A percentile compares a stretch with the other conserved stretches of the same genome.
These are phyloP conservation scores for Euphonia xanthogaster DNA, from an alignment of 2,797 vertebrate genomes.

Conservation along the genomic window DNA sequence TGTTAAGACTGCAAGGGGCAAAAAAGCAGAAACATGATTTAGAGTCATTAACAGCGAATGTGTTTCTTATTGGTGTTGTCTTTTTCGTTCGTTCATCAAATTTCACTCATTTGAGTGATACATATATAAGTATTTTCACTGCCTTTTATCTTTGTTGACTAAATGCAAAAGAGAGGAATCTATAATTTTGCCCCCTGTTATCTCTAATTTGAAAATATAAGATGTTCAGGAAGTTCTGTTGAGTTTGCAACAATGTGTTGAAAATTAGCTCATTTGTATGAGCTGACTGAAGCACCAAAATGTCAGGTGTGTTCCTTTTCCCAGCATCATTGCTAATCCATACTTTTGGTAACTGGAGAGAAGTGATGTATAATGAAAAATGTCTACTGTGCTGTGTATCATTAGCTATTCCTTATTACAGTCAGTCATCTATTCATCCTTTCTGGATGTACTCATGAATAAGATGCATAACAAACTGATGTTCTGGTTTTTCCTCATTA, in stretches of 20 bases:
- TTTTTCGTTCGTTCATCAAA: neutral
- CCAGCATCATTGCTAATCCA: neutral
- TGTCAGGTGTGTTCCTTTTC: slow-evolving; percentile 52
- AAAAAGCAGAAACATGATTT: neutral
- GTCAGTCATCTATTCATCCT: slow-evolving; percentile 68
- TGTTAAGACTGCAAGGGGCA: neutral
- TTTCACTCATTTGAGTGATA: neutral
- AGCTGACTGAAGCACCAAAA: slow-evolving; percentile 32
- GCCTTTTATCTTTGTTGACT: neutral
- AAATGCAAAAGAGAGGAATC: neutral
- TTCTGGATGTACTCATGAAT: slow-evolving; percentile 58
- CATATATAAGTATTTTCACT: neutral
- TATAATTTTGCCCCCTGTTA: neutral
- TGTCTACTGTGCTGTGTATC: slow-evolving; percentile 27
- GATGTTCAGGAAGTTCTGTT: slow-evolving; percentile 15
- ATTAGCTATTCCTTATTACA: slow-evolving; percentile 69
- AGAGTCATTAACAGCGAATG: neutral
- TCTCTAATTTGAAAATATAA: neutral
- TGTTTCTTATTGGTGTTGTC: neutral
- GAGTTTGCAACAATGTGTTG: slow-evolving; percentile 7
- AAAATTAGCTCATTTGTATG: slow-evolving; percentile 49
- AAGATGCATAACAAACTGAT: slow-evolving; percentile 61
- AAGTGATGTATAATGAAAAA: slow-evolving; percentile 63
- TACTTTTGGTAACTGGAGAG: slow-evolving; percentile 31
- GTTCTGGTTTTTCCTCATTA: slow-evolving; percentile 63